Evolutionary conservation across 2,888 invertebrate species (phyloP).

Genomic region (Campoplex capitator): DNA sequence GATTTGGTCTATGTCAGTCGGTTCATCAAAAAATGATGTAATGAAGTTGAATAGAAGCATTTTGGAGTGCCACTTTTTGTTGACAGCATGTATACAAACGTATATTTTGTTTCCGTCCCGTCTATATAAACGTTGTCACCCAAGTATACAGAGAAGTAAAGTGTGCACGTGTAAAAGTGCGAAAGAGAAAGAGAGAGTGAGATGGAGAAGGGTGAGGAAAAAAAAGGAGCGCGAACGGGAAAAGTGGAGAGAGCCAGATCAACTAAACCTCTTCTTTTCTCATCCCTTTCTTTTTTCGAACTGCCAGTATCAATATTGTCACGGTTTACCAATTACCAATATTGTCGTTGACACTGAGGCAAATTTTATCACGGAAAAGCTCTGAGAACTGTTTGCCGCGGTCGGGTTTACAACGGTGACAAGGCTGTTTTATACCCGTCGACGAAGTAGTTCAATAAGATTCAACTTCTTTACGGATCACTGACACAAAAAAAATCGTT

Average conservation of each 20-base stretch:
- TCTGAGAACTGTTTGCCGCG: slow-evolving; percentile 66
- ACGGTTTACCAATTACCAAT: slow-evolving; percentile 70
- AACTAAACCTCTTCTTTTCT: slow-evolving; percentile 37
- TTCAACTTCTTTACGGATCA: slow-evolving; percentile 49
- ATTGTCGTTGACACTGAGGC: slow-evolving; percentile 70
- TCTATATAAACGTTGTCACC: slow-evolving; percentile 50
- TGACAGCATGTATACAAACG: background rate
- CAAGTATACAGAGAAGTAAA: slow-evolving; percentile 20
- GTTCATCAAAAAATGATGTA: background rate
- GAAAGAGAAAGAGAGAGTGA: background rate
- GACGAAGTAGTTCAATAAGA: slow-evolving; percentile 57
- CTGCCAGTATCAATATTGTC: slow-evolving; percentile 73
- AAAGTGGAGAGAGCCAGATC: slow-evolving; percentile 21
- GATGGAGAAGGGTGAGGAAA: background rate
- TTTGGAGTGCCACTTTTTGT: background rate
- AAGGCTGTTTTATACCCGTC: background rate
- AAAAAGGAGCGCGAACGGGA: slow-evolving; percentile 52
- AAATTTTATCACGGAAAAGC: slow-evolving; percentile 69
- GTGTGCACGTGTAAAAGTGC: background rate
- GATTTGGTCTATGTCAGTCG: background rate
- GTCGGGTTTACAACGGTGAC: slow-evolving; percentile 65
- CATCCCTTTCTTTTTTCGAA: slow-evolving; percentile 62
- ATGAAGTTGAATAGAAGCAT: background rate
- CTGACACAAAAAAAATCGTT: background rate
- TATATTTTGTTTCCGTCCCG: background rate